Conservation (phyloP, 2,113 vertebrate genomes). For the Coracopsis vasa region DNA sequence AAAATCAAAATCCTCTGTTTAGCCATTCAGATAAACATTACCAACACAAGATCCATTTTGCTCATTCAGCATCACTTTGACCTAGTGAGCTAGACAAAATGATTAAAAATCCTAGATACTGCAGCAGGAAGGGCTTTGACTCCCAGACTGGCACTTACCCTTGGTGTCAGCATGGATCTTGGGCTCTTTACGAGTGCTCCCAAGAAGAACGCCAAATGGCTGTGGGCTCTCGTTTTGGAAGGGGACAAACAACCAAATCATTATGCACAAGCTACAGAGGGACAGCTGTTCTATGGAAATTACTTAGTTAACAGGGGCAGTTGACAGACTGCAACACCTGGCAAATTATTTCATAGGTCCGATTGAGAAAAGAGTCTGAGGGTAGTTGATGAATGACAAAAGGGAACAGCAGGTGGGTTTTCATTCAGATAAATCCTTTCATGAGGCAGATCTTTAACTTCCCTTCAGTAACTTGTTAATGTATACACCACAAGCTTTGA, state of each 20-base stretch:
- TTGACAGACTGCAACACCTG: conserved; percentile 58
- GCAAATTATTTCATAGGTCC: conserved; percentile 39
- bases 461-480: conserved; percentile 1
- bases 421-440: conserved; percentile 24
- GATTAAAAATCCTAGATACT: background rate
- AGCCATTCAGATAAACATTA: background rate
- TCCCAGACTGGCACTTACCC: background rate
- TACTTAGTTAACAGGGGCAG: background rate
- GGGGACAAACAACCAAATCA: background rate
- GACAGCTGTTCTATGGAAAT: conserved; percentile 42
- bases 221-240: background rate
- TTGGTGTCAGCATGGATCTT: background rate
- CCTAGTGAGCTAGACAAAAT: background rate
- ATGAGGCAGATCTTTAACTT: background rate
- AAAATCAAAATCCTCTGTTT: background rate
- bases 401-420: conserved; percentile 44
- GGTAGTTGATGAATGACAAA: conserved; percentile 48
- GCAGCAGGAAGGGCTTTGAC: background rate
- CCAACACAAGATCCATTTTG: background rate
- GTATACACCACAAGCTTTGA: background rate
- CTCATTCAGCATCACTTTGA: background rate
- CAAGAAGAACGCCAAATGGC: background rate
- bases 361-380: conserved; percentile 1
- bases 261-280: background rate
- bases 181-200: background rate